These are phyloP conservation scores for Phortica magna DNA, from an alignment of 2,888 invertebrate species.

Conservation along the genomic window DNA sequence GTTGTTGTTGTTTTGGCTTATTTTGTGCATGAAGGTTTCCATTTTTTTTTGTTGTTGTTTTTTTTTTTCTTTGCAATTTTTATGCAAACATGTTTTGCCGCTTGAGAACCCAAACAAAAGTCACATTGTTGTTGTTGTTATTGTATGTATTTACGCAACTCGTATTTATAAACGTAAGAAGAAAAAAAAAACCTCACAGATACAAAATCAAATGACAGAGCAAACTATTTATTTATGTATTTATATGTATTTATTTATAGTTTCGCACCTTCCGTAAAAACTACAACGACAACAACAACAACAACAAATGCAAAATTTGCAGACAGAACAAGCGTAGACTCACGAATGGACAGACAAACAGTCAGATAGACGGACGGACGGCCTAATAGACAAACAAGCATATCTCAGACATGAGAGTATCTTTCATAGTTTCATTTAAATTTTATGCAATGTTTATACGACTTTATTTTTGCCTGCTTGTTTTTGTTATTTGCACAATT, in stretches of 20 bases:
- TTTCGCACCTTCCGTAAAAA: slow-evolving; percentile 29
- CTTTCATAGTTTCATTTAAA: background rate
- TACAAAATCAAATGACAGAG: slow-evolving; percentile 4
- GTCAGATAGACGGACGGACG: background rate
- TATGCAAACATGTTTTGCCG: slow-evolving; percentile 45
- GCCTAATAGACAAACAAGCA: background rate
- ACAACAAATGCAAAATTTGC: slow-evolving; percentile 8
- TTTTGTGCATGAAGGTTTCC: slow-evolving; percentile 50
- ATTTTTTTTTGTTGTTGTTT: background rate
- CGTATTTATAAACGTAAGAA: slow-evolving; percentile 30
- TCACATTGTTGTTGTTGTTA: slow-evolving; percentile 22
- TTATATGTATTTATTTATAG: slow-evolving; percentile 24
- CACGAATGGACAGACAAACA: background rate
- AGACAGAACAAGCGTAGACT: slow-evolving; percentile 14
- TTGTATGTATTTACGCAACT: slow-evolving; percentile 26
- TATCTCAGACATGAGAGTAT: background rate
- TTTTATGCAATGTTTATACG: slow-evolving; percentile 10
- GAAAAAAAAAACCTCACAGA: slow-evolving; percentile 2
- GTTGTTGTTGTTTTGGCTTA: slow-evolving; percentile 33
- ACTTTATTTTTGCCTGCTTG: background rate
- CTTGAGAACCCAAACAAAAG: slow-evolving; percentile 35
- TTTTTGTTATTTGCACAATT: background rate
- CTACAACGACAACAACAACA: background rate
- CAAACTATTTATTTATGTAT: slow-evolving; percentile 5
- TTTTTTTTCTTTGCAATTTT: slow-evolving; percentile 34